Percentiles rank a stretch among this genome's conserved stretches.
Evolutionary conservation across 2,888 invertebrate species (phyloP).

Genomic region (Deilephila porcellus): DNA sequence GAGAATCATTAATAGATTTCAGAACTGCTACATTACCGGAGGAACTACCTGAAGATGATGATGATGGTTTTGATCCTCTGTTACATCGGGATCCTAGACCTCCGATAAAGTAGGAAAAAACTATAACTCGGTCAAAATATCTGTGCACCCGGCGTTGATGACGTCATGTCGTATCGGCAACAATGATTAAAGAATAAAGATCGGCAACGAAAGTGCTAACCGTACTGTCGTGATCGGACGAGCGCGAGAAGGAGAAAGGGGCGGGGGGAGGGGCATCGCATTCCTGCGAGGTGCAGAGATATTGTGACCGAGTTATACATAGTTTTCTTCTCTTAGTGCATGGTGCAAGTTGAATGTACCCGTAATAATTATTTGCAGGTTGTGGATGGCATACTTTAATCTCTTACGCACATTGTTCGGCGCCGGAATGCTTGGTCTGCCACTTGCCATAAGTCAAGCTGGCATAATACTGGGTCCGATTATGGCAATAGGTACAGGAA

Average conservation of each 20-base stretch:
- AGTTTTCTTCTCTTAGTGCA: not conserved
- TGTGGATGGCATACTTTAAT: slow-evolving; percentile 70
- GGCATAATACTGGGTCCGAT: slow-evolving; percentile 62
- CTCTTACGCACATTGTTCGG: slow-evolving; percentile 58
- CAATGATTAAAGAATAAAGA: too few relatives aligned
- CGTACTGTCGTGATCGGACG: too few relatives aligned
- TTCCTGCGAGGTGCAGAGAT: too few relatives aligned
- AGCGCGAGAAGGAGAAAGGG: too few relatives aligned
- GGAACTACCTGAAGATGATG: slow-evolving; percentile 34
- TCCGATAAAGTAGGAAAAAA: slow-evolving; percentile 54
- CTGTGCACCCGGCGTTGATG: too few relatives aligned
- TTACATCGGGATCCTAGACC: slow-evolving; percentile 50
- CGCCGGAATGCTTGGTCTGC: slow-evolving; percentile 63
- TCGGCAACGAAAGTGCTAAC: too few relatives aligned
- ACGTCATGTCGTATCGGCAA: too few relatives aligned
- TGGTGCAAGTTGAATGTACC: not conserved
- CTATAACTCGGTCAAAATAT: too few relatives aligned
- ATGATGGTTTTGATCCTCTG: slow-evolving; percentile 55
- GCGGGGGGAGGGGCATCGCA: too few relatives aligned
- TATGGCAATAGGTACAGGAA: slow-evolving; percentile 50
- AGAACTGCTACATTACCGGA: slow-evolving; percentile 48
- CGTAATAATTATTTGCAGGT: slow-evolving; percentile 43
- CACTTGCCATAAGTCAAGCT: slow-evolving; percentile 63
- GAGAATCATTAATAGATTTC: slow-evolving; percentile 49
- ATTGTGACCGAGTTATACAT: too few relatives aligned